Percentiles rank a stretch among this genome's conserved stretches.
phyloP scores from a whole-genome alignment of 1,140 invertebrate genomes.

The Orchestia grillus region DNA sequence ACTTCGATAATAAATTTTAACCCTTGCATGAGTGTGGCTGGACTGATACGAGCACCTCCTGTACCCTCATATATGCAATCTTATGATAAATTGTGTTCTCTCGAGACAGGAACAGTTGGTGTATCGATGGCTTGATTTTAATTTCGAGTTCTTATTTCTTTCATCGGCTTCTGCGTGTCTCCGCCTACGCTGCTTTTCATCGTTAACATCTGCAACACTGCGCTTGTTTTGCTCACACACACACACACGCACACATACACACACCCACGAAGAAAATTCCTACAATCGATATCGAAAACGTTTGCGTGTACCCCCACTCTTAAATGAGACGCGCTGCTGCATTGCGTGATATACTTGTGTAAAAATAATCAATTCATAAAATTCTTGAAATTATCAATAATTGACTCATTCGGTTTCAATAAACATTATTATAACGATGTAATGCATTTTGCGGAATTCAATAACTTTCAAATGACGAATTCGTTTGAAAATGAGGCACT shows the following conservation, averaged over 20 bases:
- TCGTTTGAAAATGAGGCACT: neutral
- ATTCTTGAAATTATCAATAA: neutral
- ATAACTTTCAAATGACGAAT: too few relatives aligned
- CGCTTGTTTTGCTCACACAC: neutral
- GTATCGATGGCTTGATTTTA: neutral
- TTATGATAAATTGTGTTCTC: neutral
- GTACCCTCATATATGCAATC: neutral
- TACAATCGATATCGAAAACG: neutral
- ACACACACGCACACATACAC: too few relatives aligned
- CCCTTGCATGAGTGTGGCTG: neutral
- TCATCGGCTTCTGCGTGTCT: neutral
- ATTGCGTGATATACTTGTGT: neutral
- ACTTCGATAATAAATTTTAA: neutral
- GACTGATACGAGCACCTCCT: neutral
- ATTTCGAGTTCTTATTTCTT: neutral
- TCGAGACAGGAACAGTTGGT: neutral
- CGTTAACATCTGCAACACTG: constrained; percentile 19
- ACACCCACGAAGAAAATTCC: neutral
- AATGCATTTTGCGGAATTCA: too few relatives aligned
- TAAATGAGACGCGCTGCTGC: neutral
- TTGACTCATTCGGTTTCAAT: neutral
- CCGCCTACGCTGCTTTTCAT: constrained; percentile 14
- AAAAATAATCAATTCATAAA: neutral
- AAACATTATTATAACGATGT: neutral
- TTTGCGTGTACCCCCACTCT: neutral